These are phyloP conservation scores for Popillia japonica DNA, from an alignment of 1,140 invertebrate genomes.

Conservation along the genomic window DNA sequence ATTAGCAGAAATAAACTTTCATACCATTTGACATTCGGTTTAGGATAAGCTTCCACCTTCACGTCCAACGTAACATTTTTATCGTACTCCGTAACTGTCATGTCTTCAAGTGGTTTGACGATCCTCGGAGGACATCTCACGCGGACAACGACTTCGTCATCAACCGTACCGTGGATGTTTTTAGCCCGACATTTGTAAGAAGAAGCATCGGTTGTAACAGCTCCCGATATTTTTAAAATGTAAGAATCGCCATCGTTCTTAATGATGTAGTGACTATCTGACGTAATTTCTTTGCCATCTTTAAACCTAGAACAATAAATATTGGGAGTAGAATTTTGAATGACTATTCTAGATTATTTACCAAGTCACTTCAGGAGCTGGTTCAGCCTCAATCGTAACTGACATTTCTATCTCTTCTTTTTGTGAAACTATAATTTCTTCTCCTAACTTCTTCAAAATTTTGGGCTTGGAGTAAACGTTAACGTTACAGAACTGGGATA, in stretches of 20 bases:
- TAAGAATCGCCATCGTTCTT: conserved; percentile 75
- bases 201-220: conserved; percentile 76
- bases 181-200: conserved; percentile 78
- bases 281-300: conserved; percentile 74
- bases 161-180: conserved; percentile 78
- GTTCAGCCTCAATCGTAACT: conserved; percentile 84
- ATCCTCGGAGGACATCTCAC: conserved; percentile 78
- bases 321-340: neutral
- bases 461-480: conserved; percentile 80
- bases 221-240: conserved; percentile 79
- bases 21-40: conserved; percentile 78
- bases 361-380: conserved; percentile 84
- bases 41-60: conserved; percentile 83
- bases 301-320: conserved; percentile 66
- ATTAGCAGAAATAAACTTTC: too few species aligned
- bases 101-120: conserved; percentile 71
- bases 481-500: conserved; percentile 84
- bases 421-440: conserved; percentile 75
- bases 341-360: conserved; percentile 53
- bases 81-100: conserved; percentile 79
- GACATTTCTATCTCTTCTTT: conserved; percentile 81
- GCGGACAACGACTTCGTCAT: conserved; percentile 71
- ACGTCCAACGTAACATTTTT: conserved; percentile 80
- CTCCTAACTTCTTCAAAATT: conserved; percentile 74
- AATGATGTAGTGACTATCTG: conserved; percentile 73